Conservation (phyloP, 2,888 invertebrate species). For the Seira musarum region DNA sequence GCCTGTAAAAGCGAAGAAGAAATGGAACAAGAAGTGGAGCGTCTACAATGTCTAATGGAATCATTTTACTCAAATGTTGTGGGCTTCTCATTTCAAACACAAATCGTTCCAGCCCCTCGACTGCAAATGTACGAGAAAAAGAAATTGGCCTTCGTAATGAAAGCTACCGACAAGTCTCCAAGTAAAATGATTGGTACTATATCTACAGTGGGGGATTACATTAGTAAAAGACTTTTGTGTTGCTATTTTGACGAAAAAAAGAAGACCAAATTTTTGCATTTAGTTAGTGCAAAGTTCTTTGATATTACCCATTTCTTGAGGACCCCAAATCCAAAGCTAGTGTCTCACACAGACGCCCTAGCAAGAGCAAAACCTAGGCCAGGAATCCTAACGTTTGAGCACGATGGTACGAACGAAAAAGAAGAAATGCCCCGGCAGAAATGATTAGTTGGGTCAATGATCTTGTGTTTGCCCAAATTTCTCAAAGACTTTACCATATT, state of each 20-base stretch:
- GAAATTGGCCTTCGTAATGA: constrained; percentile 82
- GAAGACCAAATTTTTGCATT: constrained; percentile 77
- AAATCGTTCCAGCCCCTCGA: constrained; percentile 78
- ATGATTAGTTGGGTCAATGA: background rate
- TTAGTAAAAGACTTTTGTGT: constrained; percentile 85
- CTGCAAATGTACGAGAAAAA: constrained; percentile 80
- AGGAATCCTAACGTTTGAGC: constrained; percentile 6
- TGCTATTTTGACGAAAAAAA: constrained; percentile 76
- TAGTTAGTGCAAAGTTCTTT: constrained; percentile 82
- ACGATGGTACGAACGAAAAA: constrained; percentile 4
- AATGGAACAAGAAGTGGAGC: constrained; percentile 76
- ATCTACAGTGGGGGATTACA: constrained; percentile 81
- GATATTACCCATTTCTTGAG: constrained; percentile 81
- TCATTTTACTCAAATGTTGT: constrained; percentile 79
- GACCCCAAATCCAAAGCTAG: constrained; percentile 41
- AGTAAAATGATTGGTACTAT: constrained; percentile 84
- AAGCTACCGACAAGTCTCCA: constrained; percentile 77
- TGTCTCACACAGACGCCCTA: constrained; percentile 46
- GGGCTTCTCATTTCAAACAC: constrained; percentile 76
- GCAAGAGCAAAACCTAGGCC: constrained; percentile 21
- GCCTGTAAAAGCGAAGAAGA: constrained; percentile 75
- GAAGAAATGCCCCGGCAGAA: background rate
- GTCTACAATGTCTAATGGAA: constrained; percentile 69
- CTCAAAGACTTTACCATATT: background rate
- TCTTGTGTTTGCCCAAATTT: no score